phyloP scores from a whole-genome alignment of 2,888 invertebrate genomes.

The Eurytoma californica region DNA sequence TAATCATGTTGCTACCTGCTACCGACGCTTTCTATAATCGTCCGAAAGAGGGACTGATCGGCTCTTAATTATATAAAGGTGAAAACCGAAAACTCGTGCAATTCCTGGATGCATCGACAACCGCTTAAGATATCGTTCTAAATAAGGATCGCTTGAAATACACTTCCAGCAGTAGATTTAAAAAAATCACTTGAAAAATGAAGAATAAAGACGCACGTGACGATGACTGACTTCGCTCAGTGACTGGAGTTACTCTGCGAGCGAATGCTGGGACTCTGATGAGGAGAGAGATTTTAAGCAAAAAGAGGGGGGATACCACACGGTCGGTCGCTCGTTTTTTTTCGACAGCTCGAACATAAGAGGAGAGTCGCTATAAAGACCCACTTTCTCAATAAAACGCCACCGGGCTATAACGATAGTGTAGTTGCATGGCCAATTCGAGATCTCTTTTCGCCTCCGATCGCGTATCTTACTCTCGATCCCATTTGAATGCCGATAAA shows the following conservation, averaged over 20 bases:
- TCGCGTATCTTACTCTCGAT: conserved; percentile 4
- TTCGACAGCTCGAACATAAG: conserved; percentile 24
- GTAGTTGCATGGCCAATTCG: conserved; percentile 71
- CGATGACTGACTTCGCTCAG: conserved; percentile 26
- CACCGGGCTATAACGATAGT: conserved; percentile 67
- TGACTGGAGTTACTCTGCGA: conserved; percentile 13
- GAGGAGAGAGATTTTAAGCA: conserved; percentile 66
- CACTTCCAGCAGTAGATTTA: background rate
- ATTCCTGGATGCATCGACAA: too few species aligned
- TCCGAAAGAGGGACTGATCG: background rate
- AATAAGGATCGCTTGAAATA: background rate
- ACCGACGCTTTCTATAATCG: background rate
- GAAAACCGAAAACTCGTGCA: too few species aligned
- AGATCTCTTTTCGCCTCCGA: conserved; percentile 4
- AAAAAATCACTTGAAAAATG: too few species aligned
- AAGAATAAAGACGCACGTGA: background rate
- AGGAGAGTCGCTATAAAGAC: conserved; percentile 58
- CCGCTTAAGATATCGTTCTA: background rate
- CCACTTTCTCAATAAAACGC: conserved; percentile 74
- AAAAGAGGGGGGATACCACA: conserved; percentile 64
- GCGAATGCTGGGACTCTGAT: conserved; percentile 45
- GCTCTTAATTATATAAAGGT: background rate
- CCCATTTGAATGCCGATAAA: too few species aligned
- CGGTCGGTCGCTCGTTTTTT: conserved; percentile 47
- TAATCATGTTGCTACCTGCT: background rate